These are phyloP conservation scores for Champsocephalus esox DNA, from an alignment of 2,797 vertebrate genomes.

Conservation along the genomic window DNA sequence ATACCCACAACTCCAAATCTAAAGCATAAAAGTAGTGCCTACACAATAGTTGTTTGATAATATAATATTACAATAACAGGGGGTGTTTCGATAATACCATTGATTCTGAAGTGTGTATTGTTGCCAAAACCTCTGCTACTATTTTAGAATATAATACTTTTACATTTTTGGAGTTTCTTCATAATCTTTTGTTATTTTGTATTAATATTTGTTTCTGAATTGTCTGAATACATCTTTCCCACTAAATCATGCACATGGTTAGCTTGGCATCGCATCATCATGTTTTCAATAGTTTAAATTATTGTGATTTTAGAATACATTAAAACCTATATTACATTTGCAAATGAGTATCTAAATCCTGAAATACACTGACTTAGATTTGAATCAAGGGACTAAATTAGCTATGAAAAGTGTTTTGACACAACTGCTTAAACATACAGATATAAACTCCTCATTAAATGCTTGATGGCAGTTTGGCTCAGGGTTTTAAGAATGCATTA, in stretches of 20 bases:
- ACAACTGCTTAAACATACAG: not conserved
- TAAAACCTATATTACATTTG: not conserved
- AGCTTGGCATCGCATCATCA: not conserved
- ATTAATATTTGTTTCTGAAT: not conserved
- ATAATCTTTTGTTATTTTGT: no score
- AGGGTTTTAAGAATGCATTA: not conserved
- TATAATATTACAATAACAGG: not conserved
- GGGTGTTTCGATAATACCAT: not conserved
- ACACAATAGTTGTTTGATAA: not conserved
- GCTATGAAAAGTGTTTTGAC: constrained; percentile 2
- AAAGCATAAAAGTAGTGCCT: not conserved
- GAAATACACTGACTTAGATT: not conserved
- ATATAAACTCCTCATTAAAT: constrained; percentile 1
- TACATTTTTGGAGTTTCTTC: not conserved
- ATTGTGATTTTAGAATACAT: not conserved
- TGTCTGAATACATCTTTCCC: constrained; percentile 6
- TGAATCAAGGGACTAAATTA: not conserved
- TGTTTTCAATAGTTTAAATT: not conserved
- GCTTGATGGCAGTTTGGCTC: constrained; percentile 13
- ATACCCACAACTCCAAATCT: not conserved
- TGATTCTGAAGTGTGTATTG: not conserved
- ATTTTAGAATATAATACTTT: not conserved
- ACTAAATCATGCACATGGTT: constrained; percentile 2
- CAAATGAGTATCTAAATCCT: not conserved
- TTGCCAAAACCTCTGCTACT: not conserved